Evolutionary conservation across 2,888 invertebrate species (phyloP), one percentile per base, ranked within the genome.

Genomic region (Conops quadrifasciatus): DNA sequence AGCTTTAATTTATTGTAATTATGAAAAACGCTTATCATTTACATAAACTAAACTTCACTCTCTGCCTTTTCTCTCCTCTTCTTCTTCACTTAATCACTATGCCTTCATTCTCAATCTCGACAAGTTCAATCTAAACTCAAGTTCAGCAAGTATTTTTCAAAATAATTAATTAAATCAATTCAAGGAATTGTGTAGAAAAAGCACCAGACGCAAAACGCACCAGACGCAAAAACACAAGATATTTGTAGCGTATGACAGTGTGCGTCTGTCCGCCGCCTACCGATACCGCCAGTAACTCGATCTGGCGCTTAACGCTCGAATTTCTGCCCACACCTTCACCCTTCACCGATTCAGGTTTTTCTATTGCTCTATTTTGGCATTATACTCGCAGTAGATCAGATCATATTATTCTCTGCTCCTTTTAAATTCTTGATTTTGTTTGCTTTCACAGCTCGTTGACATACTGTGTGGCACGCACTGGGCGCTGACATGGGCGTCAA

Each of bases 401-500:
- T 51, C n/a, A 28, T 9, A 36, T 36, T 36, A 36, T n/a, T n/a
- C n/a, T 19, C 30, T 30, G 45, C 2, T 62, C 11, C 7, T 30
- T 62, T 36, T n/a, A 3, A 13, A 58, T 24, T 26, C 5, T 58
- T 58, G 11, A 26, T 13, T 58, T 2, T 24, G 21, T 2, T 53
- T 53, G 24, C 9, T 28, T 58, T 28, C 4, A 9, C 24, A 21
- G 43, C 45, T 67, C 15, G 15, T n/a, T 5, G 13, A 15, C 45
- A 45, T 24, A 24, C 30, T 45, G 26, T 9, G 28, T 62, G 19
- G 45, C 28, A 65, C 28, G 24, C 26, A 51, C 65, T 9, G 36
- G 65, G 51, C 13, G 65, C 15, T 60, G 71, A 51, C 9, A 76
- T 77, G 77, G 73, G 70, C 43, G 72, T 72, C 53, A 67, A 62